phyloP scores from a whole-genome alignment of 2,888 invertebrate genomes.

The Platycnemis pennipes region DNA sequence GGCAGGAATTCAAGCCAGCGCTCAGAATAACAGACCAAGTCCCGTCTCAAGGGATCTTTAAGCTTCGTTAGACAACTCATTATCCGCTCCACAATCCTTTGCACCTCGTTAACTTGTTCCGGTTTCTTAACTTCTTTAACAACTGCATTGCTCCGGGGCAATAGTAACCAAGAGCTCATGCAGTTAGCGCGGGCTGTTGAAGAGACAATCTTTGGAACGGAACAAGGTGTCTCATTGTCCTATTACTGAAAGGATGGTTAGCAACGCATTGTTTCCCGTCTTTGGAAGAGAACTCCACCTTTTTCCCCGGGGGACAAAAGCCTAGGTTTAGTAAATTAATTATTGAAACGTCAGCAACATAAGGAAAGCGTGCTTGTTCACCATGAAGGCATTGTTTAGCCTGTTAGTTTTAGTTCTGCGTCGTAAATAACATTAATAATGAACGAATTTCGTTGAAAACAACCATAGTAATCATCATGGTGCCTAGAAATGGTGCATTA shows the following conservation, averaged over 20 bases:
- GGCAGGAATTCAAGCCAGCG: background rate
- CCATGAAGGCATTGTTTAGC: background rate
- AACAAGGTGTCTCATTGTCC: background rate
- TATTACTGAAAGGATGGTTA: background rate
- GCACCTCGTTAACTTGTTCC: slow-evolving; percentile 59
- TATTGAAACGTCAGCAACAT: background rate
- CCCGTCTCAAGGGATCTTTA: background rate
- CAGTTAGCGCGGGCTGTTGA: background rate
- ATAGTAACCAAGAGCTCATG: background rate
- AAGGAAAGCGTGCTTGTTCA: background rate
- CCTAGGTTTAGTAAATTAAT: background rate
- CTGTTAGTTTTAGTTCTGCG: background rate
- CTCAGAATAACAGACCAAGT: slow-evolving; percentile 16
- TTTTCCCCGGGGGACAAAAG: background rate
- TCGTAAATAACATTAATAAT: background rate
- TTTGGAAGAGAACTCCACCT: background rate
- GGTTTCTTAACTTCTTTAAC: slow-evolving; percentile 54
- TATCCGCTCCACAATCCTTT: slow-evolving; percentile 53
- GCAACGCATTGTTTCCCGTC: background rate
- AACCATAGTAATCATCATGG: no score
- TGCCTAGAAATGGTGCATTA: background rate
- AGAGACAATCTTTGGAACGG: background rate
- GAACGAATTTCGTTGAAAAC: no score
- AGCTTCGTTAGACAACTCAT: slow-evolving; percentile 40
- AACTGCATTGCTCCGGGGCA: slow-evolving; percentile 47